Evolutionary conservation across 2,797 vertebrate species (phyloP).

Genomic region (Psittacula echo): DNA sequence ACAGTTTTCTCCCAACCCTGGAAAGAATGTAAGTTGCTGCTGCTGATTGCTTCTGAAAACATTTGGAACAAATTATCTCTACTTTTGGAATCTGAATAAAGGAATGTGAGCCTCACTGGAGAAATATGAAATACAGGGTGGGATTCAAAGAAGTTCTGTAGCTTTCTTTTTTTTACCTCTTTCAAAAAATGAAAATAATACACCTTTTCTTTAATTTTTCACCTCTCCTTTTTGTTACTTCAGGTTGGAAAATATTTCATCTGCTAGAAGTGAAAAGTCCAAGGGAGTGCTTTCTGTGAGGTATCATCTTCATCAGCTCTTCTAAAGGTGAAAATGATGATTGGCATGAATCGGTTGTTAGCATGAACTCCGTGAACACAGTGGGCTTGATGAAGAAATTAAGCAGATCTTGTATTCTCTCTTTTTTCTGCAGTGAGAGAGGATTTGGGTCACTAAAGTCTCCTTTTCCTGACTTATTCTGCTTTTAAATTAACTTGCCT

Average conservation of each 20-base stretch:
- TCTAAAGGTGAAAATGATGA: not conserved
- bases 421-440: not conserved
- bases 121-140: constrained; percentile 82
- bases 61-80: constrained; percentile 86
- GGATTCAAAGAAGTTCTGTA: constrained; percentile 75
- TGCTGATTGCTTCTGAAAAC: constrained; percentile 80
- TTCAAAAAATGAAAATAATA: not conserved
- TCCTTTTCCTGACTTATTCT: not conserved
- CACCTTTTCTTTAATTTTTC: not conserved
- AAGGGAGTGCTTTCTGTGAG: not conserved
- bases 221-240: constrained; percentile 14
- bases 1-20: constrained; percentile 77
- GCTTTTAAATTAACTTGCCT: not conserved
- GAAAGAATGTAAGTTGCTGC: constrained; percentile 79
- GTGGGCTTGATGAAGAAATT: not conserved
- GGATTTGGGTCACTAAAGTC: not conserved
- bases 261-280: not conserved
- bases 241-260: constrained; percentile 55
- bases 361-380: not conserved
- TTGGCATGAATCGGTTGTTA: not conserved
- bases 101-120: constrained; percentile 79
- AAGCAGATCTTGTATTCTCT: not conserved
- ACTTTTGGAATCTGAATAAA: constrained; percentile 84
- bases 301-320: not conserved
- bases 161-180: constrained; percentile 6